Base-by-base conservation (phyloP, 92 coral and sea anemone genomes). In the Phenganax subtilis region DNA sequence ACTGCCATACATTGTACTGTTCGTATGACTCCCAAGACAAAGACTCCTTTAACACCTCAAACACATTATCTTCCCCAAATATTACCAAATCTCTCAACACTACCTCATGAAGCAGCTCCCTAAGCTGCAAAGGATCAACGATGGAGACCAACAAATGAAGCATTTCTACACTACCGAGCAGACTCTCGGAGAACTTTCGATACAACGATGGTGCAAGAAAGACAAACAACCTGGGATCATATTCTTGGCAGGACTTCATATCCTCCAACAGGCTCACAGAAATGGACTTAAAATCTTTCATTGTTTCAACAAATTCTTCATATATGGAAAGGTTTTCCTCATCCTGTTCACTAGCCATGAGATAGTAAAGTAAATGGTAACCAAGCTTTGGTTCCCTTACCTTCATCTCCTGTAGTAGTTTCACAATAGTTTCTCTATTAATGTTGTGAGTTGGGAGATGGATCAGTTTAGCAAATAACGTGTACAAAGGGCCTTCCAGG, bases 1-100 rank as follows among this genome's bases (percentile, higher is more conserved):
- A 80, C 88, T 92, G 99, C 98, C 99, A 96, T 55, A 96, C 99
- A 74, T 91, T 92, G 86, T 90, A 93, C 86, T 96, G 99, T 68
- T 90, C 96, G 55, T 87, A 96, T 0, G 99, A 96, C 27, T 96
- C 99, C 99, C 99, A 96, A 11, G 89, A 93, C 70, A 93, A 89
- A 47, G 97, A 91, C 57, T 89, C 86, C 80, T 88, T 93, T 68
- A 94, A 74, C 28, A 94, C 85, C 0, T 87, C 74, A 81, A 86
- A 92, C 64, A 94, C 86, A 79, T 86, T 85, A 47, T 87, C 91
- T 72, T 94, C 97, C 29, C 98, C 98, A 86, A 94, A 94, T 78
- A 94, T 90, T 25, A 89, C 87, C 55, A 94, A 63, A 80, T 94
- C 98, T 44, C 98, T 94, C 37, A 94, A 77, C 6, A 93, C 88